These are phyloP conservation scores for Polypterus bichir DNA, from an alignment of 2,113 vertebrate species.

Conservation along the genomic window DNA sequence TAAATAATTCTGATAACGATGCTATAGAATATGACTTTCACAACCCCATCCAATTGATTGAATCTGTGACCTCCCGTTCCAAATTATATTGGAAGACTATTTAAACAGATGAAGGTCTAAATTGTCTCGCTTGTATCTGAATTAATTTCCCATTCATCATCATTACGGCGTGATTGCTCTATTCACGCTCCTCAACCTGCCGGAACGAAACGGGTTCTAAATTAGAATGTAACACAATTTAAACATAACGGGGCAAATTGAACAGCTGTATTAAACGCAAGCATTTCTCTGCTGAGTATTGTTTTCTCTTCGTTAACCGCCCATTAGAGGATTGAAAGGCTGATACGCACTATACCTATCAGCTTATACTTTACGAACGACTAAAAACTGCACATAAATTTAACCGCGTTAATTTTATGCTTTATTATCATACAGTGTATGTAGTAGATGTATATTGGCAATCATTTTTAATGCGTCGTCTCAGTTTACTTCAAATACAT, in stretches of 20 bases:
- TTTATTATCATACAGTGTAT: too few relatives aligned
- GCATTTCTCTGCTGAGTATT: constrained; percentile 64
- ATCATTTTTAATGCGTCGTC: too few relatives aligned
- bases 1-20: constrained; percentile 96
- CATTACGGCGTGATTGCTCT: constrained; percentile 89
- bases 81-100: constrained; percentile 94
- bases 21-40: constrained; percentile 82
- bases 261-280: constrained; percentile 70
- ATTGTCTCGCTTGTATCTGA: constrained; percentile 96
- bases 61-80: constrained; percentile 89
- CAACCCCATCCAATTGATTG: constrained; percentile 94
- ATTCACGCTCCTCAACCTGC: constrained; percentile 79
- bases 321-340: background rate
- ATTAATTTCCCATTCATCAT: constrained; percentile 99
- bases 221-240: constrained; percentile 92
- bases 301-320: constrained; percentile 35
- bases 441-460: too few relatives aligned
- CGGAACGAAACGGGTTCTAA: constrained; percentile 76
- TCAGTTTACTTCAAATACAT: too few relatives aligned
- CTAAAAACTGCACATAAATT: background rate
- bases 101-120: constrained; percentile 98
- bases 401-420: too few relatives aligned
- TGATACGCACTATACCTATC: background rate
- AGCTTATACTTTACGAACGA: background rate
- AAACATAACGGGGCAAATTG: constrained; percentile 65